Conservation (phyloP, 2,888 invertebrate species). For the Drosophila acutilabella region DNA sequence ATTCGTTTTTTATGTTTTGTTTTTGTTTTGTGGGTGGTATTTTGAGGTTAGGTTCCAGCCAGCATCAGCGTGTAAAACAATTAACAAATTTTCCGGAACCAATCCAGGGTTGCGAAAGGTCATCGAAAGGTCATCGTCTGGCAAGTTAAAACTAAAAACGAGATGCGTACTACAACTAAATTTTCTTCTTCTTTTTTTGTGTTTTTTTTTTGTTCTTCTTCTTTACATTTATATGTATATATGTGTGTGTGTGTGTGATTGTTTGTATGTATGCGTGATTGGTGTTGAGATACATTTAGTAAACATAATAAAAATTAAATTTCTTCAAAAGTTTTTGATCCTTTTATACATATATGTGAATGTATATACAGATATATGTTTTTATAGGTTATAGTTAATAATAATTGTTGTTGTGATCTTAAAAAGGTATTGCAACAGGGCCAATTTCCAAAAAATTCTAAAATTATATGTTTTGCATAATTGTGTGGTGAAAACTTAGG, state of each 20-base stretch:
- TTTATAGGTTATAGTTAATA: background rate
- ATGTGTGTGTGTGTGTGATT: slow-evolving; percentile 16
- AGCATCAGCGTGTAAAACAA: slow-evolving; percentile 66
- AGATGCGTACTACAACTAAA: slow-evolving; percentile 58
- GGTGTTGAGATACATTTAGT: slow-evolving; percentile 72
- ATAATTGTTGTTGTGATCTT: slow-evolving; percentile 55
- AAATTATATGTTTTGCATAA: no score
- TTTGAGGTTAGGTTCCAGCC: slow-evolving; percentile 63
- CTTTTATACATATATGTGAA: slow-evolving; percentile 23
- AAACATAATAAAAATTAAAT: slow-evolving; percentile 33
- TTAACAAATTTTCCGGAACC: slow-evolving; percentile 76
- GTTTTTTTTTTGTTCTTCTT: slow-evolving; percentile 7
- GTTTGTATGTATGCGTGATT: slow-evolving; percentile 57
- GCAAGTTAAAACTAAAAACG: slow-evolving; percentile 82
- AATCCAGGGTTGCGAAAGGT: slow-evolving; percentile 48
- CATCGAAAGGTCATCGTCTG: slow-evolving; percentile 60
- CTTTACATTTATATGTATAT: slow-evolving; percentile 29
- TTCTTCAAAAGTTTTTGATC: background rate
- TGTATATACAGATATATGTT: background rate
- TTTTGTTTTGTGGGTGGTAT: slow-evolving; percentile 28
- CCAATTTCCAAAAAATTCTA: slow-evolving; percentile 75
- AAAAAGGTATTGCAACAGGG: slow-evolving; percentile 73
- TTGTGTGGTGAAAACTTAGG: no score
- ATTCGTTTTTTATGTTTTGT: slow-evolving; percentile 1
- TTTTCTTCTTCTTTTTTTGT: background rate